These are phyloP conservation scores for Gopherus evgoodei DNA, from an alignment of 2,113 vertebrate species.

Conservation along the genomic window DNA sequence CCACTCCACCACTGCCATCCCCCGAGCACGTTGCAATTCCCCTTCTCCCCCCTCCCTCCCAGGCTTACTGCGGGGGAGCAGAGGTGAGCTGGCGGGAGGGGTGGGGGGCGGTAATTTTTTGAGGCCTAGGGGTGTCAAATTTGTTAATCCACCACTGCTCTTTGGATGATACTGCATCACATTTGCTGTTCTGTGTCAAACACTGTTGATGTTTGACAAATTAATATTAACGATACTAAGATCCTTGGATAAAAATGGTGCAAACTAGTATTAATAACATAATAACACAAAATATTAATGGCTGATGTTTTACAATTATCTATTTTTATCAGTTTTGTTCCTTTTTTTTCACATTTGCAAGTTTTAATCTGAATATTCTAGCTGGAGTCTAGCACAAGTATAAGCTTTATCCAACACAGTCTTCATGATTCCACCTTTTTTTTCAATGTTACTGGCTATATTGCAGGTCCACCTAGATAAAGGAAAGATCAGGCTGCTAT, in stretches of 20 bases:
- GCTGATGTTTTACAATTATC: neutral
- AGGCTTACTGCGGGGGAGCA: no score
- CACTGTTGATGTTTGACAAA: neutral
- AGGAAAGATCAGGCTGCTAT: neutral
- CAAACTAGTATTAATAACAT: neutral
- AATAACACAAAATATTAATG: neutral
- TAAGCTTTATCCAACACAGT: neutral
- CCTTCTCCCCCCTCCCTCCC: no score
- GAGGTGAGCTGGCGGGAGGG: no score
- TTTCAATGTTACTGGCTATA: neutral
- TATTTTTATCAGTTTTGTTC: neutral
- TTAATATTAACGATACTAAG: neutral
- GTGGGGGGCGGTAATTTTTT: no score
- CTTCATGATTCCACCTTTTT: neutral
- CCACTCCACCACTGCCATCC: no score
- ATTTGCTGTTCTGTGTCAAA: neutral
- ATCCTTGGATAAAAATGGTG: neutral
- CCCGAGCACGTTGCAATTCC: no score
- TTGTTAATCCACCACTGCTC: neutral
- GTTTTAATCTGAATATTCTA: slow-evolving; percentile 8
- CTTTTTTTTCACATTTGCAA: slow-evolving; percentile 1
- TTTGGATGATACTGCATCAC: neutral
- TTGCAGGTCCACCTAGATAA: neutral
- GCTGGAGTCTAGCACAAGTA: neutral
- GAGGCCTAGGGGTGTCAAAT: no score